These are phyloP conservation scores for Parasteatoda tepidariorum DNA, from an alignment of 1,140 invertebrate genomes.

Conservation along the genomic window DNA sequence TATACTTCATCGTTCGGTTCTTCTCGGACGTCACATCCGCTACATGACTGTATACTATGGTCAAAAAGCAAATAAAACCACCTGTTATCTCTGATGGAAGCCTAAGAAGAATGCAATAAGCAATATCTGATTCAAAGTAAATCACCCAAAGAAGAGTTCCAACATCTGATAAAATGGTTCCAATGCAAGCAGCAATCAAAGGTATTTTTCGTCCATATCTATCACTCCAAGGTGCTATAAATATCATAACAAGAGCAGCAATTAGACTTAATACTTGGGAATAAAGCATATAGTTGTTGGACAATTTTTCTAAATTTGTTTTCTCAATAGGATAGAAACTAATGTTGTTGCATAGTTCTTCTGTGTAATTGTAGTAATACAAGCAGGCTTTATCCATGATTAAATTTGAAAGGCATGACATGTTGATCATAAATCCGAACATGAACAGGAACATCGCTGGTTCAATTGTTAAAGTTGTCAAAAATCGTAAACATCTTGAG, in stretches of 20 bases:
- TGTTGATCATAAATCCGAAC: slow-evolving; percentile 12
- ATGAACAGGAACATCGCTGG: slow-evolving; percentile 9
- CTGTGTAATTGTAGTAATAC: slow-evolving; percentile 1
- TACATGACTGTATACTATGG: slow-evolving; percentile 23
- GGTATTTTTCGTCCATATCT: slow-evolving; percentile 84
- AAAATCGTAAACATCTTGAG: not conserved
- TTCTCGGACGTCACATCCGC: slow-evolving; percentile 10
- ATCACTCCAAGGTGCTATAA: slow-evolving; percentile 74
- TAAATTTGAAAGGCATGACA: slow-evolving; percentile 18
- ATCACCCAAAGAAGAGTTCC: not conserved
- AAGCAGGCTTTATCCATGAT: slow-evolving; percentile 38
- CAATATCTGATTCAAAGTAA: not conserved
- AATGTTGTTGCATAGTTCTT: slow-evolving; percentile 47
- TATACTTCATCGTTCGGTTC: slow-evolving; percentile 69
- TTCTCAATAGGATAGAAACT: slow-evolving; percentile 61
- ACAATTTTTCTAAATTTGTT: slow-evolving; percentile 3
- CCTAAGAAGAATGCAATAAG: slow-evolving; percentile 15
- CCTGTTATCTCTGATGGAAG: slow-evolving; percentile 27
- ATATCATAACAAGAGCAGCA: slow-evolving; percentile 68
- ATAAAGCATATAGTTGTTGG: slow-evolving; percentile 66
- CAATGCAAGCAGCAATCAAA: slow-evolving; percentile 80
- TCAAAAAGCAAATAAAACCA: slow-evolving; percentile 47
- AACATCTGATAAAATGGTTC: slow-evolving; percentile 76
- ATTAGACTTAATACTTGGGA: slow-evolving; percentile 50
- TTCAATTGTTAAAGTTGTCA: slow-evolving; percentile 30